phyloP scores from a whole-genome alignment of 2,888 invertebrate genomes.

The Salticus scenicus region DNA sequence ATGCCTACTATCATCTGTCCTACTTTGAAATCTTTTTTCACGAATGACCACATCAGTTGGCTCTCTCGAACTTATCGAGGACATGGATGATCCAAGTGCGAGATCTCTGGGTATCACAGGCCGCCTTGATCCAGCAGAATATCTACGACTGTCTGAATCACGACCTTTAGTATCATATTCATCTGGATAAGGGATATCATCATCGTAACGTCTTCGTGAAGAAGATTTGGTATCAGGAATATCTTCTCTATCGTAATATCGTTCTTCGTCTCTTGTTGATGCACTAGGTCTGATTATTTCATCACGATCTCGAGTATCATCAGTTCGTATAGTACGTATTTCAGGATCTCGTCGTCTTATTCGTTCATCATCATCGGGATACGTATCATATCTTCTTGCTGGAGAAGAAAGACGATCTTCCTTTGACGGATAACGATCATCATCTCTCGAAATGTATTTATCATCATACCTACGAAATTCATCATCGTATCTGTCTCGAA shows the following conservation, averaged over 20 bases:
- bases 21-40: slow-evolving; percentile 13
- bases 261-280: neutral
- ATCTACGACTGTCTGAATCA: neutral
- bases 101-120: neutral
- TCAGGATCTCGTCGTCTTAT: neutral
- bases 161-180: neutral
- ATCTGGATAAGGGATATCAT: neutral
- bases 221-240: neutral
- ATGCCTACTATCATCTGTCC: neutral
- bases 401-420: neutral
- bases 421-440: neutral
- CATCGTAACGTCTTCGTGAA: neutral
- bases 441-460: neutral
- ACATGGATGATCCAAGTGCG: no score
- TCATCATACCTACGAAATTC: slow-evolving; percentile 5
- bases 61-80: neutral
- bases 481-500: slow-evolving; percentile 11
- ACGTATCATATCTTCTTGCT: neutral
- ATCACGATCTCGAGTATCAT: neutral
- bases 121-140: neutral
- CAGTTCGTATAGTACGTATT: neutral
- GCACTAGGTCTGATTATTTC: neutral
- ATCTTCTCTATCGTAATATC: neutral
- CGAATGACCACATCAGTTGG: neutral
- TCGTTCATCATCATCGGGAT: neutral